Base-by-base conservation (phyloP, 2,113 vertebrate genomes). In the Ceyx cyanopectus region DNA sequence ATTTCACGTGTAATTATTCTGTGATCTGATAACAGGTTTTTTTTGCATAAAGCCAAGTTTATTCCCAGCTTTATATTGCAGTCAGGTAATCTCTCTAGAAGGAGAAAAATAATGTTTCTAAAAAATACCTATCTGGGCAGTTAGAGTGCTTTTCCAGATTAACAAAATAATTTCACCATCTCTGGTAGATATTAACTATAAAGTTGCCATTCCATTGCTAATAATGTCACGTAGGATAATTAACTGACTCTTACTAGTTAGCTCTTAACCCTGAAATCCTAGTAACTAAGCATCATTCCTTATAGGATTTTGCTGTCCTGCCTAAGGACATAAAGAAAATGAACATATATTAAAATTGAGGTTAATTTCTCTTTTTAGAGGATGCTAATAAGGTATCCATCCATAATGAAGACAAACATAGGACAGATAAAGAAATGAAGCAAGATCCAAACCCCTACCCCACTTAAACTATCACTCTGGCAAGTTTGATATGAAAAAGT, bases 101-200 rank as follows among this genome's bases (percentile, higher is more conserved):
- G 58, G 9, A 82, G 43, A 12, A 85, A 37, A 61, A 66, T 23
- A 60, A 26, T 2, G 1, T 29, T 67, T 56, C 9, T 1, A 56
- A 56, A 72, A 30, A 79, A 12, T 7, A 74, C 20, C 19, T 24
- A 57, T 41, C 41, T 60, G 37, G 41, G 45, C 83, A 68, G 22
- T 67, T 74, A 88, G 45, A 81, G 45, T 1, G 1, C 45, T 29
- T 87, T 92, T 85, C 85, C 74, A 82, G 57, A 84, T 58, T 45
- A 70, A 85, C 24, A 74, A 40, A 63, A 90, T 77, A 79, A 92
- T 90, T 74, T 69, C 46, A 85, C 34, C 11, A 43, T 77, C 12
- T 62, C 12, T 50, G 92, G 73, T 72, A 83, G 83, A 90, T 95
- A 94, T 95, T 95, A 87, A 93, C 96, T 92, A 80, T 73, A 94